Evolutionary conservation across 2,888 invertebrate species (phyloP).

Genomic region (Hypomecis punctinalis): DNA sequence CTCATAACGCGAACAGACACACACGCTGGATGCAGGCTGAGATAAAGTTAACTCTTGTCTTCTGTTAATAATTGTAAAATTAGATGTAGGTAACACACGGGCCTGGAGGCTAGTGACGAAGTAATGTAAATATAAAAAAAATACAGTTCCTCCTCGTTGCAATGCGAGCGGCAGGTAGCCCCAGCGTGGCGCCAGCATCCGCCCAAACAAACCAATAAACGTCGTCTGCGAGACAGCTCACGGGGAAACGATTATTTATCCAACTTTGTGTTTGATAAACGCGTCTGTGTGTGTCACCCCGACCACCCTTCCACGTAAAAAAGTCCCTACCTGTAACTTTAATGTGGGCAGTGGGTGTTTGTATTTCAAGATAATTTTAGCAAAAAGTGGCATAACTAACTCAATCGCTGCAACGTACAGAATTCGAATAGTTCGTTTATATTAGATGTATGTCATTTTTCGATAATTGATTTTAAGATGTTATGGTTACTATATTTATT

Average conservation of each 20-base stretch:
- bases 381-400: no score
- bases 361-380: neutral
- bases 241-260: conserved; percentile 70
- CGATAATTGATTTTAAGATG: no score
- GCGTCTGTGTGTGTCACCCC: conserved; percentile 45
- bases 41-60: no score
- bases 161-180: conserved; percentile 56
- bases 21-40: no score
- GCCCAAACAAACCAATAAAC: conserved; percentile 77
- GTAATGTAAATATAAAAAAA: neutral
- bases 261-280: conserved; percentile 59
- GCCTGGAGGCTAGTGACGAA: no score
- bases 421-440: no score
- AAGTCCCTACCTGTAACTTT: conserved; percentile 6
- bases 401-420: no score
- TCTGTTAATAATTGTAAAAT: no score
- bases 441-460: no score
- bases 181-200: conserved; percentile 61
- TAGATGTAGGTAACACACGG: no score
- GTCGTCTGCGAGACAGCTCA: conserved; percentile 67
- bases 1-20: no score
- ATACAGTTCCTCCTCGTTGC: neutral
- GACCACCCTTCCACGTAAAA: conserved; percentile 45
- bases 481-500: no score
- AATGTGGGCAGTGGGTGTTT: conserved; percentile 8